Conservation (phyloP, 2,797 vertebrate species). For the Jordanella pulchra region DNA sequence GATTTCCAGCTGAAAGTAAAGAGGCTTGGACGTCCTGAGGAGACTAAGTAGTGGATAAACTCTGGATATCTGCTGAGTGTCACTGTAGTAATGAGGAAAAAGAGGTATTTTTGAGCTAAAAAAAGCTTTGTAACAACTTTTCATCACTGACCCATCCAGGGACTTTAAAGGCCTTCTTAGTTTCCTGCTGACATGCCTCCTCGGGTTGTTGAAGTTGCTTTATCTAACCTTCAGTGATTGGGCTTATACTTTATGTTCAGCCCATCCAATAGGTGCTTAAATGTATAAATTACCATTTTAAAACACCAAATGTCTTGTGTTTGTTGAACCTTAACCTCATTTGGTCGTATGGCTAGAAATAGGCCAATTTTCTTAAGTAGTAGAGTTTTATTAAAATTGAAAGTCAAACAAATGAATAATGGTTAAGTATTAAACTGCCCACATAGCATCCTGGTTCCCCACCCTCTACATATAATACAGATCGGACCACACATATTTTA, state of each 20-base stretch:
- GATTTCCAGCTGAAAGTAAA: conserved; percentile 29
- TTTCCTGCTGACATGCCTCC: not conserved
- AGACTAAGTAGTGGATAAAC: conserved; percentile 16
- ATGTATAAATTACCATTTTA: not conserved
- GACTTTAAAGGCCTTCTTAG: not conserved
- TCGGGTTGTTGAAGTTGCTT: not conserved
- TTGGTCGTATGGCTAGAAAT: not conserved
- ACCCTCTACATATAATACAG: too few relatives aligned
- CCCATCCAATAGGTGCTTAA: not conserved
- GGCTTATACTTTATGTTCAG: too few relatives aligned
- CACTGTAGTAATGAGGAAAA: conserved; percentile 12
- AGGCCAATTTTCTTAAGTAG: not conserved
- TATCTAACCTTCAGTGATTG: not conserved
- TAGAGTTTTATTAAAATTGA: not conserved
- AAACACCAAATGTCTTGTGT: not conserved
- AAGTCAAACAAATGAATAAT: not conserved
- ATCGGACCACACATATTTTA: not conserved
- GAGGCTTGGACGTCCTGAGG: conserved; percentile 27
- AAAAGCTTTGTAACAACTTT: not conserved
- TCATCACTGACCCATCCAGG: not conserved
- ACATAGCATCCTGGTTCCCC: too few relatives aligned
- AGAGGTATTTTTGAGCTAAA: not conserved
- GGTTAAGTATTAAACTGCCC: not conserved
- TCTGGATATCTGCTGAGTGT: conserved; percentile 24
- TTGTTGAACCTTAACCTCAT: not conserved